Percentiles rank a stretch among this genome's conserved stretches.
phyloP scores from a whole-genome alignment of 2,113 vertebrate species.

The Lophius piscatorius region DNA sequence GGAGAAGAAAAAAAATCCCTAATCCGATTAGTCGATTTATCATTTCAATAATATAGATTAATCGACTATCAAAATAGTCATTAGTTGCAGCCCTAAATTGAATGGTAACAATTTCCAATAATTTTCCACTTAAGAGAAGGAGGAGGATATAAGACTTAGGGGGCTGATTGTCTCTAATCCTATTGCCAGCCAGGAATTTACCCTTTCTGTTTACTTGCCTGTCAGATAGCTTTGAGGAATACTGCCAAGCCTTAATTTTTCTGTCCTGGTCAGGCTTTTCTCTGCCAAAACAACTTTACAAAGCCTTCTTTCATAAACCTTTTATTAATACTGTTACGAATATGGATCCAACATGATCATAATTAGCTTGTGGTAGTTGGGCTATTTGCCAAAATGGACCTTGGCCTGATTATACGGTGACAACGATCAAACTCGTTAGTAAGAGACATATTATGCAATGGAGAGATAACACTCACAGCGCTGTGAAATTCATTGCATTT shows the following conservation, averaged over 20 bases:
- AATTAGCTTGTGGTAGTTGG: constrained; percentile 43
- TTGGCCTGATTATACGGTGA: constrained; percentile 25
- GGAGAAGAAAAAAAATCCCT: too few relatives aligned
- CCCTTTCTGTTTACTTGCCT: constrained; percentile 19
- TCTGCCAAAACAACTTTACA: not conserved
- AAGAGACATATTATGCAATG: constrained; percentile 29
- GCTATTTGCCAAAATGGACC: constrained; percentile 18
- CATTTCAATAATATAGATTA: too few relatives aligned
- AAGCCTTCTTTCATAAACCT: not conserved
- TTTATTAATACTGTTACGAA: constrained; percentile 34
- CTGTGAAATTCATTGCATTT: constrained; percentile 44
- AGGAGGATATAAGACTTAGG: not conserved
- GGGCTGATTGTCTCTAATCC: constrained; percentile 1
- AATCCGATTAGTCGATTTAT: too few relatives aligned
- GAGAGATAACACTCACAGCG: constrained; percentile 17
- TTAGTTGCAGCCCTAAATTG: too few relatives aligned
- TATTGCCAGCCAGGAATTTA: constrained; percentile 11
- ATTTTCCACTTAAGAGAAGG: too few relatives aligned
- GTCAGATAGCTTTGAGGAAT: constrained; percentile 33
- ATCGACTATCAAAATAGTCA: too few relatives aligned
- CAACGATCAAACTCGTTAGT: constrained; percentile 22
- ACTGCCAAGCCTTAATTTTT: constrained; percentile 18
- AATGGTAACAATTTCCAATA: not conserved
- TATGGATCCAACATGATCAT: constrained; percentile 30
- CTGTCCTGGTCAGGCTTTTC: not conserved